Percentiles rank a stretch among this genome's conserved stretches.
These are phyloP conservation scores for Pegoplata infirma DNA, from an alignment of 2,888 invertebrate genomes.

Conservation along the genomic window DNA sequence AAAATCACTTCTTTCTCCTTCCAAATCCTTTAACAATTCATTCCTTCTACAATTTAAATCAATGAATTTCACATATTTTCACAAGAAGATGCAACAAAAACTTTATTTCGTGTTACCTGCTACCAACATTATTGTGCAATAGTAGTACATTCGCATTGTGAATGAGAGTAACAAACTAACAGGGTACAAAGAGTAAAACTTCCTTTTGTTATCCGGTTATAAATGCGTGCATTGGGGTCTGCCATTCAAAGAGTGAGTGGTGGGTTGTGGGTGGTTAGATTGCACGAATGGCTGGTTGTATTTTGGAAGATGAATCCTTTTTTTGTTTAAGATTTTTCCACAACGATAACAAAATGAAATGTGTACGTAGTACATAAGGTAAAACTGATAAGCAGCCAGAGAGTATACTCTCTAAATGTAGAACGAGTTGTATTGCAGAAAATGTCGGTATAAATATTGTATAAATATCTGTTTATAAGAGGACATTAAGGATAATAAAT, in stretches of 20 bases:
- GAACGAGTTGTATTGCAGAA: conserved; percentile 3
- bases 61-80: conserved; percentile 63
- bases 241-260: no score
- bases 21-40: not conserved
- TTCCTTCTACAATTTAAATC: conserved; percentile 60
- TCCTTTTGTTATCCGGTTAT: conserved; percentile 43
- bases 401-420: no score
- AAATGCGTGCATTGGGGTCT: conserved; percentile 33
- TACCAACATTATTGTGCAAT: conserved; percentile 65
- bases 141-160: no score
- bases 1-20: no score
- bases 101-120: conserved; percentile 10
- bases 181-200: not conserved
- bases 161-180: conserved; percentile 13
- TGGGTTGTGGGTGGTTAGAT: not conserved
- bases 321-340: conserved; percentile 53
- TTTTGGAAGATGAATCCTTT: conserved; percentile 61
- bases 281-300: conserved; percentile 14
- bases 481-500: conserved; percentile 60
- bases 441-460: conserved; percentile 47
- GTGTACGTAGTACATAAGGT: conserved; percentile 55
- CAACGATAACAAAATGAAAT: conserved; percentile 61
- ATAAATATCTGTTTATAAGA: conserved; percentile 51
- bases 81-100: conserved; percentile 35
- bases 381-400: conserved; percentile 44